A percentile compares a stretch with the other conserved stretches of the same genome.
Conservation (phyloP, 2,888 invertebrate genomes). For the Ormyrus thymus region DNA sequence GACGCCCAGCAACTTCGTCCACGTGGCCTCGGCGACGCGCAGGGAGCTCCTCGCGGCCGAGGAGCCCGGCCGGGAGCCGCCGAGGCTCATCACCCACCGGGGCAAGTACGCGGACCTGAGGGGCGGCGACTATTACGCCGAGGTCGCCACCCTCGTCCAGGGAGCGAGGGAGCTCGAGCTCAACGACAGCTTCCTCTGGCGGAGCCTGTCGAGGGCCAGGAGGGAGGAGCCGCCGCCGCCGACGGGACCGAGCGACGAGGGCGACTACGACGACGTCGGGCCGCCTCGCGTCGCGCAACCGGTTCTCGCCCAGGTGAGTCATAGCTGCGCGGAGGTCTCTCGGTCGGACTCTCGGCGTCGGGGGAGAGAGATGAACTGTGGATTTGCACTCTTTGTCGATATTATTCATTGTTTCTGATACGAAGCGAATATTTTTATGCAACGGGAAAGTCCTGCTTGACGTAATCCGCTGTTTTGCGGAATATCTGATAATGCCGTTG, state of each 20-base stretch:
- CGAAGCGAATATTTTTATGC: too few species aligned
- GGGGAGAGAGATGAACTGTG: too few species aligned
- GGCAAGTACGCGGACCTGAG: conserved; percentile 64
- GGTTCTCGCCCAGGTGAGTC: conserved; percentile 24
- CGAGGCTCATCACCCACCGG: conserved; percentile 62
- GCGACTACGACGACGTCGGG: conserved; percentile 63
- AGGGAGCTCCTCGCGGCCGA: conserved; percentile 29
- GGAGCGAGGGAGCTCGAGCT: not conserved
- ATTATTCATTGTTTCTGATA: too few species aligned
- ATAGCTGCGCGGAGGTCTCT: not conserved
- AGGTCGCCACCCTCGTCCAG: not conserved
- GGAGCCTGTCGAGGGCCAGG: not conserved
- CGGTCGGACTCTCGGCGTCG: not conserved
- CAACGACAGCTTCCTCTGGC: conserved; percentile 66
- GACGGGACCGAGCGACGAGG: conserved; percentile 18
- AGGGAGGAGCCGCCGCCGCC: not conserved
- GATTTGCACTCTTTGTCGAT: too few species aligned
- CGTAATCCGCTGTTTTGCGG: too few species aligned
- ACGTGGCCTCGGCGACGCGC: conserved; percentile 69
- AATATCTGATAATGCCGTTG: too few species aligned
- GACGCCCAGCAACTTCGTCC: conserved; percentile 69
- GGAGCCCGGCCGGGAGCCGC: not conserved
- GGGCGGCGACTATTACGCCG: conserved; percentile 7
- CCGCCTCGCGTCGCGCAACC: conserved; percentile 33
- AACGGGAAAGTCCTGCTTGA: too few species aligned